phyloP scores from a whole-genome alignment of 2,888 invertebrate species.

The Rapana venosa region DNA sequence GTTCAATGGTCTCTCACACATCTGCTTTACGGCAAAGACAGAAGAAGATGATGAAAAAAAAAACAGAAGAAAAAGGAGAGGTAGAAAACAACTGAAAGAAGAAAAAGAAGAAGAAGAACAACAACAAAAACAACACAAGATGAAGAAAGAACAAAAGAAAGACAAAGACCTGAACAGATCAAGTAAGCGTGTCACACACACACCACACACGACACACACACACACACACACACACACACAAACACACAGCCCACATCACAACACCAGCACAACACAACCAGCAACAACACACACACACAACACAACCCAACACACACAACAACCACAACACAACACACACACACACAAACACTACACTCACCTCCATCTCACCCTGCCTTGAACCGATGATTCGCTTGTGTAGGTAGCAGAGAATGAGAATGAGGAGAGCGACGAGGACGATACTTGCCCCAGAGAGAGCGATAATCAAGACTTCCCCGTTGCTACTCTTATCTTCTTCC shows the following conservation, averaged over 20 bases:
- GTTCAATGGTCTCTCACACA: too few relatives aligned
- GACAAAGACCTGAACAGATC: too few relatives aligned
- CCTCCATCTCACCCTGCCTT: background rate
- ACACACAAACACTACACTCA: background rate
- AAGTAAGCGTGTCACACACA: too few relatives aligned
- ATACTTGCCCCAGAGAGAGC: background rate
- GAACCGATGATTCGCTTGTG: background rate
- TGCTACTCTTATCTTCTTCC: too few relatives aligned
- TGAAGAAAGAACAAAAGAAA: too few relatives aligned
- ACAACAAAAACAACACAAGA: background rate
- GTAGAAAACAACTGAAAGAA: too few relatives aligned
- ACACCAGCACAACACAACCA: background rate
- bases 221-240: slow-evolving; percentile 10
- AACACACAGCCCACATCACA: background rate
- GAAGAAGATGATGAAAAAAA: too few relatives aligned
- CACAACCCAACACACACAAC: background rate
- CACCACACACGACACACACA: background rate
- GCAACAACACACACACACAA: background rate
- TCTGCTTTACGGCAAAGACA: too few relatives aligned
- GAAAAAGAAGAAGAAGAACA: background rate
- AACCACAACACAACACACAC: background rate
- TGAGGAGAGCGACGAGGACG: background rate
- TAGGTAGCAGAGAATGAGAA: background rate
- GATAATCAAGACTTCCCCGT: too few relatives aligned
- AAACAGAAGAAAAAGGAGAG: too few relatives aligned